Evolutionary conservation across 2,113 vertebrate genomes (phyloP).

Genomic region (Pantherophis guttatus): DNA sequence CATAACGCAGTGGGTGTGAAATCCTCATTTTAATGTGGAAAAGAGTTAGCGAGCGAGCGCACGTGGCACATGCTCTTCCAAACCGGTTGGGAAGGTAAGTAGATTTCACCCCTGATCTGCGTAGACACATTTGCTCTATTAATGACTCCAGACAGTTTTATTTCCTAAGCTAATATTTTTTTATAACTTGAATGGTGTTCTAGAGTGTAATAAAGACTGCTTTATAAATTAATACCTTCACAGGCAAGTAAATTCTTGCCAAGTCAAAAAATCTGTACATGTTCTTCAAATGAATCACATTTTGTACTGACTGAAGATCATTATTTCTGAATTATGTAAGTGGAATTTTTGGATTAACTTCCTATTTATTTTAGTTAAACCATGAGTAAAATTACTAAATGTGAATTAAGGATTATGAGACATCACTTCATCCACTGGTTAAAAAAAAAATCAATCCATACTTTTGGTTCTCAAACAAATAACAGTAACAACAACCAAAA

Average conservation of each 20-base stretch:
- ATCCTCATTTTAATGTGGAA: neutral
- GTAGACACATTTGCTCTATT: neutral
- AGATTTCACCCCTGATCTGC: too few species aligned
- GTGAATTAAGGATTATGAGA: neutral
- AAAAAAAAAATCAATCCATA: conserved; percentile 16
- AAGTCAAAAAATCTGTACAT: neutral
- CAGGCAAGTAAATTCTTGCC: neutral
- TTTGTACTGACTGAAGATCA: neutral
- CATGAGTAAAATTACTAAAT: conserved; percentile 8
- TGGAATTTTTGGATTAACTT: conserved; percentile 22
- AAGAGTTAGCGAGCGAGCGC: neutral
- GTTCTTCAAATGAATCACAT: neutral
- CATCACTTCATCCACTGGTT: neutral
- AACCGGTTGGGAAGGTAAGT: too few species aligned
- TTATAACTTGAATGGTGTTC: neutral
- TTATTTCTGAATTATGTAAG: conserved; percentile 6
- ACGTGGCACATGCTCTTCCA: too few species aligned
- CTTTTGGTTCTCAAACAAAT: neutral
- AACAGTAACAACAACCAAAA: neutral
- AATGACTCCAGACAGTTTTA: neutral
- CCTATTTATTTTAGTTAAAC: conserved; percentile 14
- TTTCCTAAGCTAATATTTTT: neutral
- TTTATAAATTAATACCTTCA: neutral
- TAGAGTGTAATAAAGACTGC: neutral
- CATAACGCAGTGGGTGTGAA: neutral